Conservation (phyloP, 2,888 invertebrate species). For the Timema cristinae region DNA sequence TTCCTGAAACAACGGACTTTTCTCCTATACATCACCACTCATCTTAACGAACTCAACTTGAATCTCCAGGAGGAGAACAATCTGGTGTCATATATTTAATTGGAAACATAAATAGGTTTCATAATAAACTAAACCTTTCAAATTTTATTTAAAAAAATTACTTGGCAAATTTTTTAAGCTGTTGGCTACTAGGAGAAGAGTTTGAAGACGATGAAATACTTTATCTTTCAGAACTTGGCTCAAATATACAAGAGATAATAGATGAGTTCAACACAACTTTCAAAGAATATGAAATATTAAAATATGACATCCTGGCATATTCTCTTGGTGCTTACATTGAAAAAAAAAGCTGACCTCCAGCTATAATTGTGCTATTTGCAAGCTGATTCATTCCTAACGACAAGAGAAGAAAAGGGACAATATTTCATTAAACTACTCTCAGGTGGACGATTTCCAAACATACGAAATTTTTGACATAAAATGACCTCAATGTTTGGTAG, state of each 20-base stretch:
- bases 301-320: not conserved
- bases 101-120: constrained; percentile 3
- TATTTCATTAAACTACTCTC: not conserved
- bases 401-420: not conserved
- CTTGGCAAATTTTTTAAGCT: not conserved
- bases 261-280: not conserved
- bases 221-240: not conserved
- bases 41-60: constrained; percentile 13
- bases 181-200: not conserved
- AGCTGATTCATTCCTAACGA: constrained; percentile 2
- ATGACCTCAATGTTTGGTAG: constrained; percentile 30
- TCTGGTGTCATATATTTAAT: not conserved
- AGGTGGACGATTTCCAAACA: not conserved
- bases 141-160: not conserved
- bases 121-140: not conserved
- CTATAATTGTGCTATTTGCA: not conserved
- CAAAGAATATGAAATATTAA: not conserved
- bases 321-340: not conserved
- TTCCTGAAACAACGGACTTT: not conserved
- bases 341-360: not conserved
- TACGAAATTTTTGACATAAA: constrained; percentile 13
- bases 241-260: constrained; percentile 5
- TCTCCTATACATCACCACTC: not conserved
- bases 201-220: not conserved
- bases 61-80: not conserved